These are phyloP conservation scores for Harlomillsia oculata DNA, from an alignment of 1,140 invertebrate genomes.

Conservation along the genomic window DNA sequence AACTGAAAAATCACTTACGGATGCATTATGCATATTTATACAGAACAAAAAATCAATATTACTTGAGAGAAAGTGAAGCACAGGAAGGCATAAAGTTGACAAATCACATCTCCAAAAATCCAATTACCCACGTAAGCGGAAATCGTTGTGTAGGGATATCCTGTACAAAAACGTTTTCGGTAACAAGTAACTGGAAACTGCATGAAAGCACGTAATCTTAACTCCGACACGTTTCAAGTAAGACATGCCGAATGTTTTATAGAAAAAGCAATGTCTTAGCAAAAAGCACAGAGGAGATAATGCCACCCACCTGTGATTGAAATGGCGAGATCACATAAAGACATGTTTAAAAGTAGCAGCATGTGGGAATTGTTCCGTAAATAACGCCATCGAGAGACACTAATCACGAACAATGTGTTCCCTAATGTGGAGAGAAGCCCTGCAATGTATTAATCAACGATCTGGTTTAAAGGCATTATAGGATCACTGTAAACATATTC, in stretches of 20 bases:
- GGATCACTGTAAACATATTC: too few species aligned
- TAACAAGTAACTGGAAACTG: too few species aligned
- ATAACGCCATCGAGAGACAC: slow-evolving; percentile 9
- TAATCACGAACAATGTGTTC: slow-evolving; percentile 23
- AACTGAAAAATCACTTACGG: neutral
- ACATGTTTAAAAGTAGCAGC: slow-evolving; percentile 25
- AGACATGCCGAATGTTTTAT: too few species aligned
- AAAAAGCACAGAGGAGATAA: neutral
- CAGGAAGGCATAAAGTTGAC: slow-evolving; percentile 19
- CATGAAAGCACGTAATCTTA: too few species aligned
- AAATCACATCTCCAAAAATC: slow-evolving; percentile 22
- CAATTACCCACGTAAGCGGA: slow-evolving; percentile 17
- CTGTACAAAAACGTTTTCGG: neutral
- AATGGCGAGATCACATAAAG: slow-evolving; percentile 19
- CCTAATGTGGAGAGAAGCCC: slow-evolving; percentile 20
- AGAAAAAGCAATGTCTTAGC: neutral
- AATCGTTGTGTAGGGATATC: slow-evolving; percentile 19
- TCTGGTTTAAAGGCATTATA: too few species aligned
- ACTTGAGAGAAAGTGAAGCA: slow-evolving; percentile 25
- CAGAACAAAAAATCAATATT: neutral
- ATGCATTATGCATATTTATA: neutral
- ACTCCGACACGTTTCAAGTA: too few species aligned
- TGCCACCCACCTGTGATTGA: slow-evolving; percentile 9
- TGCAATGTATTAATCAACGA: too few species aligned
- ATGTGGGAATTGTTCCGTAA: slow-evolving; percentile 24